A percentile compares a stretch with the other conserved stretches of the same genome.
These are phyloP conservation scores for Caranx melampygus DNA, from an alignment of 2,113 vertebrate genomes.

Conservation along the genomic window DNA sequence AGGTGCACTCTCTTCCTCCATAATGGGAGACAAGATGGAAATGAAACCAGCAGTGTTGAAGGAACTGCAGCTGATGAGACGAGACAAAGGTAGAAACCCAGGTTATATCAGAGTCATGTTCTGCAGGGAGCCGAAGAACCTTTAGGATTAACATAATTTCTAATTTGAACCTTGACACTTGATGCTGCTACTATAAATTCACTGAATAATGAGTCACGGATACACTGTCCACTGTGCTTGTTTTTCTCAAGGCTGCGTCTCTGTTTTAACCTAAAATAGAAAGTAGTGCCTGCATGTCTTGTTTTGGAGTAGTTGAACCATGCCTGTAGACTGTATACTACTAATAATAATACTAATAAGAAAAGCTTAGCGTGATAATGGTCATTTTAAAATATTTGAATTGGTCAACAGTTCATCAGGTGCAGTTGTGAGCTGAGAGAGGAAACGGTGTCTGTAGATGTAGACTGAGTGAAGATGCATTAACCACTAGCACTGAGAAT, in stretches of 20 bases:
- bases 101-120: not conserved
- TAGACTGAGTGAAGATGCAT: not conserved
- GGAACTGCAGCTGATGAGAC: not conserved
- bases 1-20: too few species aligned
- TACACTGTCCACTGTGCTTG: conserved; percentile 6
- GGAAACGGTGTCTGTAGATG: not conserved
- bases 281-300: not conserved
- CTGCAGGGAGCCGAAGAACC: not conserved
- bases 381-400: not conserved
- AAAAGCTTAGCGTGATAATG: not conserved
- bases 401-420: not conserved
- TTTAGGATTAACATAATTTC: not conserved
- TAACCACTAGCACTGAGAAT: not conserved
- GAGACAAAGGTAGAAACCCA: not conserved
- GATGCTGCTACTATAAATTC: too few species aligned
- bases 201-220: too few species aligned
- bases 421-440: not conserved
- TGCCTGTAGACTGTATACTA: not conserved
- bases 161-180: too few species aligned
- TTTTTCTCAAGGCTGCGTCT: not conserved
- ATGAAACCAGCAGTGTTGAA: too few species aligned
- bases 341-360: too few species aligned
- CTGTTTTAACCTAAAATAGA: not conserved
- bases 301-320: conserved; percentile 6
- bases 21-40: too few species aligned